Conservation (phyloP, 2,113 vertebrate genomes). For the Thymallus thymallus region DNA sequence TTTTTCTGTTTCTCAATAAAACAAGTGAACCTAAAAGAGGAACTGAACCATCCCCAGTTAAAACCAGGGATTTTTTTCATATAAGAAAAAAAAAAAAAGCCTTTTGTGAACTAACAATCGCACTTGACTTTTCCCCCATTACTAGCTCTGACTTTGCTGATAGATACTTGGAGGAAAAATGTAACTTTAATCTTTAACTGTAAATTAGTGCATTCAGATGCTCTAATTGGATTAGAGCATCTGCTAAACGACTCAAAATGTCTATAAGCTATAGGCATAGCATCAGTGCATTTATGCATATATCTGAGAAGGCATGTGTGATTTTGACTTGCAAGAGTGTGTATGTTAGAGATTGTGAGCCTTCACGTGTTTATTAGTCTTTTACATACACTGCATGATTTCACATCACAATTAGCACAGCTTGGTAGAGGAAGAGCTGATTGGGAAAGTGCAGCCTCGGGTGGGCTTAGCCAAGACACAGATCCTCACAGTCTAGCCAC, state of each 20-base stretch:
- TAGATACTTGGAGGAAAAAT: no score
- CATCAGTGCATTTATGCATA: constrained; percentile 22
- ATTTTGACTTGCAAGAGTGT: constrained; percentile 16
- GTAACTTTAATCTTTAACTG: no score
- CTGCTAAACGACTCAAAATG: no score
- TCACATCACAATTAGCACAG: constrained; percentile 60
- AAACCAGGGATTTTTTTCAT: constrained; percentile 3
- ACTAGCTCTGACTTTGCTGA: no score
- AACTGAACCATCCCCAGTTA: constrained; percentile 23
- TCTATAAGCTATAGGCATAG: constrained; percentile 18
- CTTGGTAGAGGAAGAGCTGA: constrained; percentile 35
- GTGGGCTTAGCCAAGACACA: constrained; percentile 17
- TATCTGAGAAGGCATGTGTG: background rate
- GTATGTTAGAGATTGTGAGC: constrained; percentile 32
- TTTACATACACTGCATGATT: constrained; percentile 44
- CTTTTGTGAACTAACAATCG: no score
- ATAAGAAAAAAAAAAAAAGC: no score
- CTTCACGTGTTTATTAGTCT: constrained; percentile 48
- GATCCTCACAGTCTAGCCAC: constrained; percentile 19
- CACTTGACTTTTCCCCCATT: no score
- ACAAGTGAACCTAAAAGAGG: constrained; percentile 22
- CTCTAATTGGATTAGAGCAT: no score
- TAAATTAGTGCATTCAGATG: no score
- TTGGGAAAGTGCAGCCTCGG: constrained; percentile 5
- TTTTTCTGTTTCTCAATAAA: background rate